phyloP scores from a whole-genome alignment of 2,888 invertebrate species.

The Lasius platythorax region DNA sequence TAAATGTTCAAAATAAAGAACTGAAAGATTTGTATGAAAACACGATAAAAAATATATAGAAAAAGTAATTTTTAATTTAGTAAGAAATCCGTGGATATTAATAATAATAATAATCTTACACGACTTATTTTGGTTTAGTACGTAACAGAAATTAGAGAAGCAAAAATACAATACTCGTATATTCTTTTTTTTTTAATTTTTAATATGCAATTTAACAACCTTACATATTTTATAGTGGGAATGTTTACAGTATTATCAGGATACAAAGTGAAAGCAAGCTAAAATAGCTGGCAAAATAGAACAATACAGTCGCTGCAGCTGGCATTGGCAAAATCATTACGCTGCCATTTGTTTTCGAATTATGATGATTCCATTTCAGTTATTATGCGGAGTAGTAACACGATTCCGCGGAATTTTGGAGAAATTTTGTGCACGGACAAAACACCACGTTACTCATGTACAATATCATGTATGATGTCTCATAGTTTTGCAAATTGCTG shows the following conservation, averaged over 20 bases:
- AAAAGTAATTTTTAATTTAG: background rate
- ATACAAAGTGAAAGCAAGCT: background rate
- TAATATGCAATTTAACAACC: background rate
- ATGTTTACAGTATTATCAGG: conserved; percentile 23
- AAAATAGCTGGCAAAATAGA: conserved; percentile 26
- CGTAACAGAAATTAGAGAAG: too few relatives aligned
- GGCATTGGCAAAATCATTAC: conserved; percentile 24
- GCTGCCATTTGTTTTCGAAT: conserved; percentile 38
- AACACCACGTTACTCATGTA: conserved; percentile 6
- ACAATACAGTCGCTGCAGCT: background rate
- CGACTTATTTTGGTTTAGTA: background rate
- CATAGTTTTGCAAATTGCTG: conserved; percentile 35
- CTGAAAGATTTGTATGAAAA: background rate
- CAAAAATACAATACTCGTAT: too few relatives aligned
- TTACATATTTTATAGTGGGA: background rate
- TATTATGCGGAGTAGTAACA: conserved; percentile 39
- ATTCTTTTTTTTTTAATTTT: too few relatives aligned
- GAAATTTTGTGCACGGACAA: conserved; percentile 15
- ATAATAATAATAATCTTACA: background rate
- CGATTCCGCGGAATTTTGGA: conserved; percentile 2
- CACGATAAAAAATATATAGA: background rate
- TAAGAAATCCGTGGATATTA: background rate
- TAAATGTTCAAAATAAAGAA: background rate
- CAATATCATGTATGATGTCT: conserved; percentile 10
- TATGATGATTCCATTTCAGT: conserved; percentile 47